Percentiles rank a stretch among this genome's conserved stretches.
phyloP scores from a whole-genome alignment of 2,113 vertebrate species.

The Raja brachyura region DNA sequence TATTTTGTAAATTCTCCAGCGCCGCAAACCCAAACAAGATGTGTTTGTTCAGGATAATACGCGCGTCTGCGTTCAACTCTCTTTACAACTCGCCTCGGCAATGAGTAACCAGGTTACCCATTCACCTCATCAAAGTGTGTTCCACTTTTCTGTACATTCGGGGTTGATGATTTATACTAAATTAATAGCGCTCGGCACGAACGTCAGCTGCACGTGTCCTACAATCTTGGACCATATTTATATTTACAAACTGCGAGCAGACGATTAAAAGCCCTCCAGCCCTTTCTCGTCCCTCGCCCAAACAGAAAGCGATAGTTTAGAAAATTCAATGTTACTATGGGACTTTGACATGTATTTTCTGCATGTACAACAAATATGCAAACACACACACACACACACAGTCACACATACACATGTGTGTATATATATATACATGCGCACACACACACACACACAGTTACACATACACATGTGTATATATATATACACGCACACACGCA shows the following conservation, averaged over 20 bases:
- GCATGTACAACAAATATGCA: not conserved
- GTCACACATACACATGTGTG: no score
- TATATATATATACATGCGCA: no score
- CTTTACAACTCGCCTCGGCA: slow-evolving; percentile 78
- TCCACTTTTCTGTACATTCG: slow-evolving; percentile 79
- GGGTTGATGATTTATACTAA: slow-evolving; percentile 98
- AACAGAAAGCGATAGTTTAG: not conserved
- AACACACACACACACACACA: no score
- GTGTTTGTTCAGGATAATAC: slow-evolving; percentile 61
- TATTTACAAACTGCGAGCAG: slow-evolving; percentile 31
- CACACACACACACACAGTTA: no score
- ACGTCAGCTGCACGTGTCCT: slow-evolving; percentile 73
- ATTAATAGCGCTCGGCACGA: slow-evolving; percentile 75
- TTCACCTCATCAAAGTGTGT: slow-evolving; percentile 68
- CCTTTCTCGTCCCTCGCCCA: not conserved
- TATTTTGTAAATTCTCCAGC: not conserved
- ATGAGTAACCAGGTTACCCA: slow-evolving; percentile 83
- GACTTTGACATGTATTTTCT: not conserved
- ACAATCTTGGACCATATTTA: slow-evolving; percentile 8
- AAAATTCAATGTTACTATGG: not conserved
- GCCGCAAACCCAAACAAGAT: slow-evolving; percentile 45
- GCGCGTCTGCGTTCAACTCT: slow-evolving; percentile 46
- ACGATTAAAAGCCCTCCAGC: not conserved
- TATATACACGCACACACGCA: no score
- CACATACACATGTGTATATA: no score